These are phyloP conservation scores for Cynoglossus semilaevis DNA, from an alignment of 2,113 vertebrate genomes.

Conservation along the genomic window DNA sequence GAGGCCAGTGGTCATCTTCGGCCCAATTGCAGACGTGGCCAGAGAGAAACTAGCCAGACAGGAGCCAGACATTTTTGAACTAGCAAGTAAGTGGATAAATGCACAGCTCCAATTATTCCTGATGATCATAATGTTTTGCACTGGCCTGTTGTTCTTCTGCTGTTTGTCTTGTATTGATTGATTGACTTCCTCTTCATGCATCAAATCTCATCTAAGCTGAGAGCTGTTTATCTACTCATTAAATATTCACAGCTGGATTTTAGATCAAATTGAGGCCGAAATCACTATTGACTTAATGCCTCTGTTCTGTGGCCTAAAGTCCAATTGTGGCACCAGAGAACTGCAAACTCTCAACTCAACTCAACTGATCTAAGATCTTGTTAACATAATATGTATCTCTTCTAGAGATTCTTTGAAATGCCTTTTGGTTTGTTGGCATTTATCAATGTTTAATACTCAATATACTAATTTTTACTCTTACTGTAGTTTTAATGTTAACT, in stretches of 20 bases:
- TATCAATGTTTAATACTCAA: too few species aligned
- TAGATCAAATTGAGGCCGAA: conserved; percentile 12
- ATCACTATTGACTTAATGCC: conserved; percentile 2
- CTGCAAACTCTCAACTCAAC: too few species aligned
- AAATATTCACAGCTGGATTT: conserved; percentile 7
- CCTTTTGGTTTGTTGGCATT: too few species aligned
- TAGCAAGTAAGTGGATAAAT: conserved; percentile 86
- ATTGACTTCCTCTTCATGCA: not conserved
- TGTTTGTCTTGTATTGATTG: conserved; percentile 1
- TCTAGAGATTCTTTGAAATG: too few species aligned
- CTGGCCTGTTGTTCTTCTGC: not conserved
- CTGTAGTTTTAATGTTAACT: too few species aligned
- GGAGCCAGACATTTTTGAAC: conserved; percentile 92
- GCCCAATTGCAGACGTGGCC: conserved; percentile 94
- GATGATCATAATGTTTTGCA: not conserved
- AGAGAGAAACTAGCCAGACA: conserved; percentile 93
- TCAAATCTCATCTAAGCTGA: conserved; percentile 3
- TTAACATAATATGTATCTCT: too few species aligned
- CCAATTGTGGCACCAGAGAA: not conserved
- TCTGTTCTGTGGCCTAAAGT: not conserved
- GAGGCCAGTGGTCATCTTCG: conserved; percentile 96
- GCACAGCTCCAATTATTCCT: not conserved
- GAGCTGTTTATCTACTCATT: conserved; percentile 5
- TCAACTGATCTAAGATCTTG: too few species aligned
- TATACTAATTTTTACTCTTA: too few species aligned